Base-by-base conservation (phyloP, 2,113 vertebrate genomes). In the Gorilla gorilla region DNA sequence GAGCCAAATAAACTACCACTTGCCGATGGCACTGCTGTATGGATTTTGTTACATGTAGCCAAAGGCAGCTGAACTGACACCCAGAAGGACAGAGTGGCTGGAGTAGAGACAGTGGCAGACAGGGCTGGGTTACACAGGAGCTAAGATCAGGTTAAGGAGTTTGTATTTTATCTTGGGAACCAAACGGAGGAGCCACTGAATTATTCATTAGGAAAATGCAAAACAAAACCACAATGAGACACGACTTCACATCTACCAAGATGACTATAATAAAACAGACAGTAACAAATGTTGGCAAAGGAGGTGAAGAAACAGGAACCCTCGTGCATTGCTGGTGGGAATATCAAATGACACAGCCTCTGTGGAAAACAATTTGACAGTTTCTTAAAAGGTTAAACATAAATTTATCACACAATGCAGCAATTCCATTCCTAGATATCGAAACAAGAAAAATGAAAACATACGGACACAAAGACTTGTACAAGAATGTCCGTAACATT, bases 161-260 rank as follows among this genome's bases (percentile, higher is more conserved):
- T 27, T 40, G 7, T 45, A 83, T 48, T 72, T 75, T 38, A 84
- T 30, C 80, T 68, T 32, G 50, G 43, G 81, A 97, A 88, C n/a
- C 23, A 23, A 93, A 48, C 79, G 11, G 57, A 88, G 11, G 50
- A 90, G 84, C 78, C 48, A 45, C 55, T 82, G 23, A 83, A 76
- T 57, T 86, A 72, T 5, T 84, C 25, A 61, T 59, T 32, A 95
- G 73, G n/a, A 92, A 92, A 87, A 50, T 25, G 27, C 12, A 93
- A 81, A 40, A 17, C 22, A 81, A 84, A 89, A 89, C 48, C 52
- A 55, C 52, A 20, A 6, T 0, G 30, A 94, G 57, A 22, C 17
- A 55, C 23, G 14, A 84, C 64, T 70, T 89, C 59, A 32, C 6
- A 59, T 27, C 70, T 40, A 59, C 59, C 1, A 43, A 45, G 40